These are phyloP conservation scores for Electrophaes corylata DNA, from an alignment of 2,888 invertebrate genomes.

Conservation along the genomic window DNA sequence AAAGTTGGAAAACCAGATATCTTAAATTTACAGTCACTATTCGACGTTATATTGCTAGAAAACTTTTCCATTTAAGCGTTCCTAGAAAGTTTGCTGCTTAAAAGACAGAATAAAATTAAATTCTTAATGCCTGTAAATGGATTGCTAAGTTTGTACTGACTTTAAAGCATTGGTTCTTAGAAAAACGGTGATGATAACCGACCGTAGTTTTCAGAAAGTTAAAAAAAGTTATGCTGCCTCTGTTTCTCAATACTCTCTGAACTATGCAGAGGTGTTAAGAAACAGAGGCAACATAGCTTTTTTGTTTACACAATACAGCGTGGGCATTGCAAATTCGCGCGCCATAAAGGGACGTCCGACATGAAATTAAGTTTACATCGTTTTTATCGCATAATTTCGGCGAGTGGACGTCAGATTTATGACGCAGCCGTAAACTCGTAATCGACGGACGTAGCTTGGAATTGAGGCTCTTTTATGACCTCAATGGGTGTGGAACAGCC, in stretches of 20 bases:
- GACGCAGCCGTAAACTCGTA: constrained; percentile 54
- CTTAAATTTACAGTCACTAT: not conserved
- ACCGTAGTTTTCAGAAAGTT: no score
- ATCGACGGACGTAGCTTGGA: constrained; percentile 49
- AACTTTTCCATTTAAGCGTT: constrained; percentile 9
- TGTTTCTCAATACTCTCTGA: no score
- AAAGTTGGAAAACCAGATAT: no score
- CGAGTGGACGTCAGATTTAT: constrained; percentile 49
- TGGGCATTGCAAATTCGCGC: constrained; percentile 16
- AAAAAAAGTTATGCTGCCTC: no score
- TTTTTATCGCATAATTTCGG: constrained; percentile 49
- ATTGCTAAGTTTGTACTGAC: constrained; percentile 7
- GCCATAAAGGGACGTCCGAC: constrained; percentile 29
- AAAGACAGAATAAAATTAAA: constrained; percentile 10
- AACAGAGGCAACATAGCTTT: no score
- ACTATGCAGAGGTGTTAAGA: no score
- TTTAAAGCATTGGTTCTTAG: not conserved
- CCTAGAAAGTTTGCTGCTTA: constrained; percentile 13
- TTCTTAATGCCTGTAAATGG: constrained; percentile 20
- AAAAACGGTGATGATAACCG: no score
- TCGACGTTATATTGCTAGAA: not conserved
- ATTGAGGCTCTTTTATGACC: constrained; percentile 48
- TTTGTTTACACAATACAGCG: constrained; percentile 6
- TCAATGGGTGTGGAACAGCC: not conserved
- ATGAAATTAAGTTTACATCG: constrained; percentile 39